These are phyloP conservation scores for Phengaris arion DNA, from an alignment of 2,888 invertebrate species.

Conservation along the genomic window DNA sequence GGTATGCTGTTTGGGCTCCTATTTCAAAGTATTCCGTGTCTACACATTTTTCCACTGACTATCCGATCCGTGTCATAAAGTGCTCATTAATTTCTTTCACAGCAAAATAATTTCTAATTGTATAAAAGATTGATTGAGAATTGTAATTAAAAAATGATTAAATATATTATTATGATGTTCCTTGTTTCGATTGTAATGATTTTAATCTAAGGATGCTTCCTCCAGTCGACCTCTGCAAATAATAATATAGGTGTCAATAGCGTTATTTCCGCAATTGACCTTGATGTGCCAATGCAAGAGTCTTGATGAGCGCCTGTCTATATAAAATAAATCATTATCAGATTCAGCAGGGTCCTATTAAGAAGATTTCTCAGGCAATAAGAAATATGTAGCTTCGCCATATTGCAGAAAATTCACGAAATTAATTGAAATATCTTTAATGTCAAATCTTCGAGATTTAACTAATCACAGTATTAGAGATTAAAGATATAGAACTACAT, in stretches of 20 bases:
- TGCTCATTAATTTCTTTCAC: neutral
- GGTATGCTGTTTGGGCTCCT: too few relatives aligned
- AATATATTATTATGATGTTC: neutral
- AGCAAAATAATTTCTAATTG: neutral
- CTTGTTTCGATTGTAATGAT: neutral
- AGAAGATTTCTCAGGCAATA: neutral
- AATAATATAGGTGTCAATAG: constrained; percentile 10
- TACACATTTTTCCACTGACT: neutral
- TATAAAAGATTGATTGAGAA: constrained; percentile 9
- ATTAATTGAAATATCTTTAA: neutral
- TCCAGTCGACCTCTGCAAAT: constrained; percentile 1
- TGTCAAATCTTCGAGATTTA: too few relatives aligned
- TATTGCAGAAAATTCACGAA: neutral
- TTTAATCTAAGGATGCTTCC: constrained; percentile 11
- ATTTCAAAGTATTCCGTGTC: too few relatives aligned
- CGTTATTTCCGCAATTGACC: neutral
- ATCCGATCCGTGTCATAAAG: neutral
- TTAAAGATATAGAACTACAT: too few relatives aligned
- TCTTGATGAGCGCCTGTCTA: neutral
- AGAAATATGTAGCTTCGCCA: neutral
- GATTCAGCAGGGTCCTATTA: neutral
- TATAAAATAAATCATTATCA: neutral
- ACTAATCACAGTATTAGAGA: neutral
- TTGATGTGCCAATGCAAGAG: neutral
- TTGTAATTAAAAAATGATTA: constrained; percentile 11